A percentile compares a stretch with the other conserved stretches of the same genome.
Evolutionary conservation across 1,140 invertebrate genomes (phyloP).

Genomic region (Triops cancriformis): DNA sequence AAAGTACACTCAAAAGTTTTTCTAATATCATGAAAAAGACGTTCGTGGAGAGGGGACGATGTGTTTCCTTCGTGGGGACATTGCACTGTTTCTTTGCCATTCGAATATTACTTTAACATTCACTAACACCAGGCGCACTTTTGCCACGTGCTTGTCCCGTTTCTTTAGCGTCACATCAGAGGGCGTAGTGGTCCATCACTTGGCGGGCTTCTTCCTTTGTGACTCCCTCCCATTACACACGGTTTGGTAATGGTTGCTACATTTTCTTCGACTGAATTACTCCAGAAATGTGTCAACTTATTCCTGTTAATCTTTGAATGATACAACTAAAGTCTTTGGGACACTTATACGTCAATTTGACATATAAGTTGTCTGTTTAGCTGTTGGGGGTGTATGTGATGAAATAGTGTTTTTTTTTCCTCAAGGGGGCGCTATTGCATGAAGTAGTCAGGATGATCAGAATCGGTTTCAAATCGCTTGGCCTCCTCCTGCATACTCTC

Average conservation of each 20-base stretch:
- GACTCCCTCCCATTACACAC: no score
- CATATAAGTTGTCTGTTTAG: not conserved
- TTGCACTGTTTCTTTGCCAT: not conserved
- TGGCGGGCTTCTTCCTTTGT: no score
- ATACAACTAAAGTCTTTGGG: no score
- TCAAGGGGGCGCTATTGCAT: slow-evolving; percentile 63
- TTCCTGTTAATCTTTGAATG: no score
- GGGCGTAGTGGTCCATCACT: no score
- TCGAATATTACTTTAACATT: not conserved
- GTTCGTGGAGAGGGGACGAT: no score
- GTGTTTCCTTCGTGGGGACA: not conserved
- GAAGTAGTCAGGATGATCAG: slow-evolving; percentile 91
- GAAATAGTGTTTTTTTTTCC: not conserved
- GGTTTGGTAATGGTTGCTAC: no score
- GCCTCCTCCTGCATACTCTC: slow-evolving; percentile 99
- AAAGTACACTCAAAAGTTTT: not conserved
- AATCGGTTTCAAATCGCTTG: slow-evolving; percentile 98
- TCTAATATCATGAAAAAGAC: not conserved
- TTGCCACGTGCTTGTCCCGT: not conserved
- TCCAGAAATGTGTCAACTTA: no score
- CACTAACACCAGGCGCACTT: slow-evolving; percentile 1
- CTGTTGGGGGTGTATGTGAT: slow-evolving; percentile 17
- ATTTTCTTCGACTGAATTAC: no score
- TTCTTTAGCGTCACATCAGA: not conserved
- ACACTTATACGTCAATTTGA: not conserved